Evolutionary conservation across 2,113 vertebrate genomes (phyloP).

Genomic region (Calyptommatus sinebrachiatus): DNA sequence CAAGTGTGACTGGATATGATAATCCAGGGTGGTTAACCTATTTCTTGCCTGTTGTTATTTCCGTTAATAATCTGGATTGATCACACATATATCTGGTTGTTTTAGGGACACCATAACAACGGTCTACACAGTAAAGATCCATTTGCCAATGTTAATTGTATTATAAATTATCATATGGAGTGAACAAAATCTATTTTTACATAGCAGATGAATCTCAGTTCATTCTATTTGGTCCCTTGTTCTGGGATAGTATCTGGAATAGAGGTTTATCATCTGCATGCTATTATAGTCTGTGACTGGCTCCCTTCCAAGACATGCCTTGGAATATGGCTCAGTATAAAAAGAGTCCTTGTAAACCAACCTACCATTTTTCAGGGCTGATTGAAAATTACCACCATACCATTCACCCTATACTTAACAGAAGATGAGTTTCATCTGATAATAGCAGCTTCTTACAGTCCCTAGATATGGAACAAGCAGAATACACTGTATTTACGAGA

Average conservation of each 20-base stretch:
- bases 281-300: too few species aligned
- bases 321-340: too few species aligned
- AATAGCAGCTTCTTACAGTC: neutral
- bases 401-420: neutral
- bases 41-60: too few species aligned
- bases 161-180: neutral
- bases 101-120: neutral
- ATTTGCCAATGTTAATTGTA: neutral
- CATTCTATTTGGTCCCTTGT: too few species aligned
- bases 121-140: neutral
- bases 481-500: neutral
- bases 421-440: neutral
- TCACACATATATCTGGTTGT: too few species aligned
- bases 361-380: neutral
- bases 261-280: too few species aligned
- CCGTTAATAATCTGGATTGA: too few species aligned
- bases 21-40: too few species aligned
- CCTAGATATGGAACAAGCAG: neutral
- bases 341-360: constrained; percentile 1
- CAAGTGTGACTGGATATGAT: too few species aligned
- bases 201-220: neutral
- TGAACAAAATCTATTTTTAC: neutral
- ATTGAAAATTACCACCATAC: neutral
- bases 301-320: too few species aligned
- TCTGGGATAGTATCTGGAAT: too few species aligned